Base-by-base conservation (phyloP, 23 tunicate genomes). In the Ascidia mentula region DNA sequence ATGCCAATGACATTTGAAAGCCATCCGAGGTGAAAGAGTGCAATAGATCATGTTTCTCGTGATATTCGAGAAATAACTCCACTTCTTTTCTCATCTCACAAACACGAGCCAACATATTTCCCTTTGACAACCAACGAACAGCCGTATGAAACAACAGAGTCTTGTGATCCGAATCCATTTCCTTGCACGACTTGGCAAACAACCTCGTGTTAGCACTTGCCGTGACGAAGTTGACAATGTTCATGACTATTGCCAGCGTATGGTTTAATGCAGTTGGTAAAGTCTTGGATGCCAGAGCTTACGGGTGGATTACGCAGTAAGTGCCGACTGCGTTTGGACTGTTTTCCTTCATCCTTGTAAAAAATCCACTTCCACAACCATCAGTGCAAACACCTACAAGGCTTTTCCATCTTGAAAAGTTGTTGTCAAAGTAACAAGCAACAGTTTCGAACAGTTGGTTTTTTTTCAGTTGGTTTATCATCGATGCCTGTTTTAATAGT, bases 261-360 rank as follows among this genome's bases (percentile, higher is more conserved):
- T 60, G 72, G 75, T 81, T 80, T 59, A 87, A 82, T 74, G 74
- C 46, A 46, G 60, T 77, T 69, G 86, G 74, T 72, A 86, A 75
- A 80, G 85, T 81, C 81, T 82, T 76, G 38, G 86, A 81, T 73
- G 86, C 82, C 30, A 87, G 80, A 22, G 86, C 85, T 87, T 81
- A 81, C 53, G 77, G 74, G 80, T 81, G 92, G 69, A 87, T 87
- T 80, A 87, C 73, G 86, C 86, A 81, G 74, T 81, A 82, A 60
- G 42, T 53, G 72, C 86, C 38, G 74, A 81, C 73, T 69, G 59
- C 85, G 46, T 73, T 32, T 80, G 90, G 90, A n/a, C n/a, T n/a
- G n/a, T n/a, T n/a, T n/a, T n/a, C n/a, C n/a, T n/a, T n/a, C n/a
- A n/a, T n/a, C n/a, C n/a, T n/a, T n/a, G n/a, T n/a, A n/a, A n/a